A percentile compares a stretch with the other conserved stretches of the same genome.
These are phyloP conservation scores for Apamea anceps DNA, from an alignment of 2,888 invertebrate genomes.

Conservation along the genomic window DNA sequence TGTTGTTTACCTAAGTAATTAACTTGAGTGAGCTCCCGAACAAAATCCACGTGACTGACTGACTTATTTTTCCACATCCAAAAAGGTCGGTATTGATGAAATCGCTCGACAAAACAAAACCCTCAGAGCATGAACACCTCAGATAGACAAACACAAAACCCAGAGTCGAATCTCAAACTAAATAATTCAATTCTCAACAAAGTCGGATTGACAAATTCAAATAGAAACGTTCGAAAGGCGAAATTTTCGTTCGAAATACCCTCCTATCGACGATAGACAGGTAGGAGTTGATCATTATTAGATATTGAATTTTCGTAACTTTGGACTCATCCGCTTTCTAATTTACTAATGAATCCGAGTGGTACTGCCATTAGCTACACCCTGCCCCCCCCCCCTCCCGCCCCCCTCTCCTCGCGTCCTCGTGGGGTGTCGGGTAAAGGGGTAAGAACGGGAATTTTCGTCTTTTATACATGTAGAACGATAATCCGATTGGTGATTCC, in stretches of 20 bases:
- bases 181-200: conserved; percentile 88
- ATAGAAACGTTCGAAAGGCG: conserved; percentile 73
- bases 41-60: conserved; percentile 42
- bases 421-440: conserved; percentile 78
- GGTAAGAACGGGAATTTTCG: conserved; percentile 89
- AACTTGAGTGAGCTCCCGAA: conserved; percentile 31
- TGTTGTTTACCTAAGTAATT: conserved; percentile 20
- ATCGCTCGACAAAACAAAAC: conserved; percentile 70
- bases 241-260: conserved; percentile 66
- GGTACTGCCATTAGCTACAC: conserved; percentile 87
- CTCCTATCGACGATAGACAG: conserved; percentile 83
- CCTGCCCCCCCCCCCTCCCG: conserved; percentile 65
- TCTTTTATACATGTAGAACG: conserved; percentile 89
- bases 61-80: conserved; percentile 52
- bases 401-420: conserved; percentile 64
- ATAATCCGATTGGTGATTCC: conserved; percentile 90
- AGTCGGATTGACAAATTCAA: conserved; percentile 88
- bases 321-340: conserved; percentile 91
- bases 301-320: conserved; percentile 91
- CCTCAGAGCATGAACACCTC: conserved; percentile 78
- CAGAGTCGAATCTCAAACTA: conserved; percentile 87
- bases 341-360: conserved; percentile 91
- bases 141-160: conserved; percentile 78
- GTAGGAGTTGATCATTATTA: conserved; percentile 89
- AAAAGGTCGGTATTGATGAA: conserved; percentile 52